Evolutionary conservation across 2,113 vertebrate genomes (phyloP), one percentile per base, ranked within the genome.

Genomic region (Ameiurus melas): DNA sequence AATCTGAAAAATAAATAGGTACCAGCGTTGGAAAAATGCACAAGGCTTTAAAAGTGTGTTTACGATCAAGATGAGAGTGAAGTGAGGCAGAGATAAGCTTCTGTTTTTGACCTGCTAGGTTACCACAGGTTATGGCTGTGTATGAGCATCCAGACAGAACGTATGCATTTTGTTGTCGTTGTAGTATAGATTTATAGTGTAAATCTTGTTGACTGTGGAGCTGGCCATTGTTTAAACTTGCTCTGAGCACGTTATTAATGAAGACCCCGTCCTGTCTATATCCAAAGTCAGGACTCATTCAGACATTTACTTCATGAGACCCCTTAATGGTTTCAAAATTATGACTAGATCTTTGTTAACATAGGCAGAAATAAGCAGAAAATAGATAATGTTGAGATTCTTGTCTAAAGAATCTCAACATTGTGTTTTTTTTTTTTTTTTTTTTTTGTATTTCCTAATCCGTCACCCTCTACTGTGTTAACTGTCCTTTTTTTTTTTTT

Each of bases 1-100:
- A 93, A 92, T 92, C 91, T 90, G 86, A 91, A 94, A 94, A 94
- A 91, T 93, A 94, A 94, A 94, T 93, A 92, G 94, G 94, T 94
- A 89, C 89, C 79, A 86, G 77, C 62, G 64, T 87, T 82, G 84
- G 66, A 87, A 93, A 87, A 92, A 92, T 92, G 92, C 51, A 60
- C 20, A 80, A 85, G 86, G 80, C 89, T 89, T 82, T 68, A 70
- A n/a, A 12, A 86, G 85, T 89, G 85, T 83, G 60, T 66, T 85
- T 55, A 53, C 86, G 55, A 22, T 47, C 80, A 83, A 83, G 30
- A 7, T 78, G n/a, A 68, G 39, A 84, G 71, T 39, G 8, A 36
- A 55, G 33, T 39, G 6, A 85, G 17, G 30, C 6, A 27, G n/a
- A 73, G 66, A 9, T 66, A 13, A 84, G 19, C 27, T 53, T 12